These are phyloP conservation scores for Amia ocellicauda DNA, from an alignment of 2,113 vertebrate genomes.

Conservation along the genomic window DNA sequence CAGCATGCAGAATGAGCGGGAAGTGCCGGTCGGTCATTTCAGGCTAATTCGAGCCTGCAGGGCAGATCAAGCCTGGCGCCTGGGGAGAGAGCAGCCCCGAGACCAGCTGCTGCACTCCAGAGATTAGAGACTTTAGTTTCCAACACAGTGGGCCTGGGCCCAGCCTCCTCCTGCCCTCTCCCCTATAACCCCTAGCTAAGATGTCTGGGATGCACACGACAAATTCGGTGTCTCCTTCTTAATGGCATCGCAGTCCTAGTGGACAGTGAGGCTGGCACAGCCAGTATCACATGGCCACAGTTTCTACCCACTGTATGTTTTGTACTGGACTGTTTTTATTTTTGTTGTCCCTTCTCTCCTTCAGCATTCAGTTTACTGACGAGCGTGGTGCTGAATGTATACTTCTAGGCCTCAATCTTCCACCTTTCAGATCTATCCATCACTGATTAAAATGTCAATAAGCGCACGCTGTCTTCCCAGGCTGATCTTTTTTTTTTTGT, in stretches of 20 bases:
- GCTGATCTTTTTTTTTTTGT: neutral
- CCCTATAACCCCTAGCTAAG: neutral
- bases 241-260: too few relatives aligned
- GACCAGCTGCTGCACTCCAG: neutral
- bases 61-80: slow-evolving; percentile 7
- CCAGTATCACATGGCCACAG: too few relatives aligned
- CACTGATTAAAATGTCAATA: neutral
- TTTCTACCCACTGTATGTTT: too few relatives aligned
- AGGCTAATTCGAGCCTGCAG: slow-evolving; percentile 1
- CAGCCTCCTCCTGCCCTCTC: neutral
- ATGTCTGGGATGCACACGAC: neutral
- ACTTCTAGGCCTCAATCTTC: neutral
- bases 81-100: neutral
- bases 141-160: neutral
- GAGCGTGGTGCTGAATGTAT: neutral
- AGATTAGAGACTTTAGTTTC: slow-evolving; percentile 12
- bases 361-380: neutral
- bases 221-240: neutral
- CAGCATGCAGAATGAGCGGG: neutral
- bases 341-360: too few relatives aligned
- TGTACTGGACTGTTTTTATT: too few relatives aligned
- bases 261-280: too few relatives aligned
- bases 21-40: neutral
- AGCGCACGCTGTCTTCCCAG: neutral
- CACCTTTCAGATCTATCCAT: neutral